Conservation (phyloP, 2,888 invertebrate genomes). For the Chrysopilus asiliformis region DNA sequence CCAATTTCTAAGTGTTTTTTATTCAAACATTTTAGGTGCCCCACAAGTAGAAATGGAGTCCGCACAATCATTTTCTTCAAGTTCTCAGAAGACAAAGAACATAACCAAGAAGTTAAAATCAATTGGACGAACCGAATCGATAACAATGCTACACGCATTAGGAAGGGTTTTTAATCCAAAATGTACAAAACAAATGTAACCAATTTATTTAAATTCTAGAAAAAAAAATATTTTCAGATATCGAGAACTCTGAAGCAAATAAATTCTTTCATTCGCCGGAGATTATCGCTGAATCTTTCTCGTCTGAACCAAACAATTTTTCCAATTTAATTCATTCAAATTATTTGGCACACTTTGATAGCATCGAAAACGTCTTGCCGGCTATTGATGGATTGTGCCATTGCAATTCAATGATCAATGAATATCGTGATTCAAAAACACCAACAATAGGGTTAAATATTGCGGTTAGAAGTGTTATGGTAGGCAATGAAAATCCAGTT, state of each 20-base stretch:
- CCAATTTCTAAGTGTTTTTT: too few species aligned
- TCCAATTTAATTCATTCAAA: constrained; percentile 59
- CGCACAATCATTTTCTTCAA: background rate
- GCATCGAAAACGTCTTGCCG: constrained; percentile 45
- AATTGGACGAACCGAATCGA: constrained; percentile 52
- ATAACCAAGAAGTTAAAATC: constrained; percentile 34
- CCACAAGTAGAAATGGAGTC: constrained; percentile 4
- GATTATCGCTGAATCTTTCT: constrained; percentile 51
- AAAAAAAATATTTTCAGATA: constrained; percentile 26
- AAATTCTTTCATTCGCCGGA: constrained; percentile 49
- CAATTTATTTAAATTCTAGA: background rate
- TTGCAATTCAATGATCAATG: constrained; percentile 53
- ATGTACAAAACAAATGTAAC: constrained; percentile 37
- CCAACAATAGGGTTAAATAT: constrained; percentile 45
- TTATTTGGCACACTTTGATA: constrained; percentile 56
- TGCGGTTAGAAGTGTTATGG: constrained; percentile 56
- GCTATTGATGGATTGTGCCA: constrained; percentile 56
- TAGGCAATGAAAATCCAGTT: constrained; percentile 51
- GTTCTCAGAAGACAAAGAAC: constrained; percentile 1
- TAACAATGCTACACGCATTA: constrained; percentile 60
- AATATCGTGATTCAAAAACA: constrained; percentile 40
- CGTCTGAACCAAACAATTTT: constrained; percentile 51
- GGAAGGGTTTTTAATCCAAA: constrained; percentile 68
- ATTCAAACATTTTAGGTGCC: constrained; percentile 9
- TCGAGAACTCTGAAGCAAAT: constrained; percentile 26